These are phyloP conservation scores for Scaptomyza caliginosa DNA, from an alignment of 2,888 invertebrate genomes.

Conservation along the genomic window DNA sequence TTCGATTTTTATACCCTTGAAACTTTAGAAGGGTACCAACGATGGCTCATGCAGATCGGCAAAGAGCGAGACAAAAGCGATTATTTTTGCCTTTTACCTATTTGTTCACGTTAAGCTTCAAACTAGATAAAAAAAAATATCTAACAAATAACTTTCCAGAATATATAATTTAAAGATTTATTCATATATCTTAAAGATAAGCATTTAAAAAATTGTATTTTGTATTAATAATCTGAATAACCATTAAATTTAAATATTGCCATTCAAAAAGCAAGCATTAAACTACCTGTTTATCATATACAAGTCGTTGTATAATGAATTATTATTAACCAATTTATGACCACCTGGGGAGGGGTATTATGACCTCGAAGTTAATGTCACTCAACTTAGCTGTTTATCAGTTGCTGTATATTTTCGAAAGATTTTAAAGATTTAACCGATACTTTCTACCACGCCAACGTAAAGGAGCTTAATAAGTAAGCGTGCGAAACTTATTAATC, in stretches of 20 bases:
- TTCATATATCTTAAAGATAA: no score
- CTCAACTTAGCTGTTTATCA: slow-evolving; percentile 56
- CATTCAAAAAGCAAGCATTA: background rate
- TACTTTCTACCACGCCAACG: slow-evolving; percentile 39
- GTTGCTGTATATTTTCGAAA: slow-evolving; percentile 30
- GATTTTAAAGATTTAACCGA: slow-evolving; percentile 30
- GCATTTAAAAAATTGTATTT: background rate
- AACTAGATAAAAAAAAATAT: background rate
- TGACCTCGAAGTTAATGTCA: slow-evolving; percentile 44
- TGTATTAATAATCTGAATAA: background rate
- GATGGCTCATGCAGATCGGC: background rate
- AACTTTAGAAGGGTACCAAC: slow-evolving; percentile 35
- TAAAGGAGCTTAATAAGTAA: slow-evolving; percentile 61
- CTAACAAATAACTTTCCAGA: no score
- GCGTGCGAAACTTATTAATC: slow-evolving; percentile 79
- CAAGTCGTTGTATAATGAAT: background rate
- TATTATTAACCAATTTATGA: slow-evolving; percentile 1
- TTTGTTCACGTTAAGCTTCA: background rate
- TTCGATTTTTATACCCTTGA: slow-evolving; percentile 76
- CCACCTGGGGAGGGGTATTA: slow-evolving; percentile 3
- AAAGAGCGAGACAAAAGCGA: background rate
- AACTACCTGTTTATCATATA: background rate
- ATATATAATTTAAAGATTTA: no score
- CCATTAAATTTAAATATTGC: background rate
- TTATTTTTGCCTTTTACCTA: background rate